A percentile compares a stretch with the other conserved stretches of the same genome.
Evolutionary conservation across 2,888 invertebrate species (phyloP).

Genomic region (Caenorhabditis macrosperma): DNA sequence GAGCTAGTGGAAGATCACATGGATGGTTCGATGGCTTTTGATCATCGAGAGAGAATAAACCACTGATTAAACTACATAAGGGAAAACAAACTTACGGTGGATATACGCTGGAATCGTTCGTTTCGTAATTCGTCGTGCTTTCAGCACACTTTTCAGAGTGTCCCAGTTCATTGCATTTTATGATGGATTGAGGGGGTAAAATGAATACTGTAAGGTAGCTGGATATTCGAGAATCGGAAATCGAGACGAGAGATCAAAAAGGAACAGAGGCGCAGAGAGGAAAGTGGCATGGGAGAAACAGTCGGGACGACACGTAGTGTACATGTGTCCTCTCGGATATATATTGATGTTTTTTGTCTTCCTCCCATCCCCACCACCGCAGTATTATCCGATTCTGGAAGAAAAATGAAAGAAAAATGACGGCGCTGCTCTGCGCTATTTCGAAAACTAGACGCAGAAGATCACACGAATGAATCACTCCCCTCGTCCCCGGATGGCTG

Average conservation of each 20-base stretch:
- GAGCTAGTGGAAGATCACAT: not conserved
- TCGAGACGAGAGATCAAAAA: not conserved
- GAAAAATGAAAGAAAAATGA: conserved; percentile 29
- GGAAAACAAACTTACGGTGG: conserved; percentile 43
- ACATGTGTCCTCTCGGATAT: conserved; percentile 25
- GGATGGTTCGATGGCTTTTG: no score
- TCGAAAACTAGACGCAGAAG: conserved; percentile 6
- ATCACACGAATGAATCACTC: conserved; percentile 43
- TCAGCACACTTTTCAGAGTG: conserved; percentile 47
- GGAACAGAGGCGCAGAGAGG: not conserved
- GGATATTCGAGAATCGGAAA: not conserved
- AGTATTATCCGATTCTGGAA: conserved; percentile 31
- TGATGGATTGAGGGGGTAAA: not conserved
- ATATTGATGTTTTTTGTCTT: conserved; percentile 17
- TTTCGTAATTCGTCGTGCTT: conserved; percentile 50
- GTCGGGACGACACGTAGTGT: conserved; percentile 38
- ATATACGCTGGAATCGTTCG: conserved; percentile 56
- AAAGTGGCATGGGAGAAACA: not conserved
- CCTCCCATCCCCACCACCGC: not conserved
- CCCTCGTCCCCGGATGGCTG: not conserved
- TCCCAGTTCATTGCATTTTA: conserved; percentile 61
- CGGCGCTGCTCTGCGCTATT: conserved; percentile 1
- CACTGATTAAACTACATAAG: not conserved
- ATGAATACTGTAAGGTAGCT: conserved; percentile 26
- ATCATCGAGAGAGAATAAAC: no score